Base-by-base conservation (phyloP, 1,140 invertebrate genomes). In the Heliconius eleuchia region DNA sequence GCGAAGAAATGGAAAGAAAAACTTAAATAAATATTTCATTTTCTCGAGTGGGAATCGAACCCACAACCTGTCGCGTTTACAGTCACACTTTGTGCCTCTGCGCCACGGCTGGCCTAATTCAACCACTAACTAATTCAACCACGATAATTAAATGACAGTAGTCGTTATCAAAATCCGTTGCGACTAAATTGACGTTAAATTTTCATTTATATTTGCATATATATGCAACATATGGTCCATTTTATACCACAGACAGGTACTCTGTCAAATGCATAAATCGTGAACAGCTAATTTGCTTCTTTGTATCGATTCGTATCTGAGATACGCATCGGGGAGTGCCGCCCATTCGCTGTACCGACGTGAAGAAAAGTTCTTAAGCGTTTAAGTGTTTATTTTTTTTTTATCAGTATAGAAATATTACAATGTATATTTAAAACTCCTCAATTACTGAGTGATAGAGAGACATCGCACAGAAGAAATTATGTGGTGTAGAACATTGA, bases 251-350 rank as follows among this genome's bases (percentile, higher is more conserved):
- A 60, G 73, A 73, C 75, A 81, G 60, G 60, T 66, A 66, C 60
- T 66, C 77, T 66, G 73, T 81, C 80, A 79, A 81, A 77, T 76
- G 77, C 73, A 79, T 81, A 79, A 81, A 81, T 81, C 80, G 80
- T 76, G 76, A 76, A 74, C 78, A 72, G 57, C 73, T 70, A 74
- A 77, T 77, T 76, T 73, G 77, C 76, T 80, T 79, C 74, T 78
- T 79, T 80, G 74, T 76, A 77, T 79, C 78, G 76, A 75, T 82
- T 77, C 55, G 80, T 83, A 81, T 79, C 57, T 66, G 73, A 42
- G 82, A 84, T 84, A 84, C 76, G 71, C 78, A 82, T 83, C 82
- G 71, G 71, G 80, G 82, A 80, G 82, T 82, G 82, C 76, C 76
- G 73, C 74, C 60, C 74, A 39, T 42, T 18, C 74, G 8, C 60